Percentiles rank a stretch among this genome's conserved stretches.
phyloP scores from a whole-genome alignment of 2,113 vertebrate species.

The Herpailurus yagouaroundi region DNA sequence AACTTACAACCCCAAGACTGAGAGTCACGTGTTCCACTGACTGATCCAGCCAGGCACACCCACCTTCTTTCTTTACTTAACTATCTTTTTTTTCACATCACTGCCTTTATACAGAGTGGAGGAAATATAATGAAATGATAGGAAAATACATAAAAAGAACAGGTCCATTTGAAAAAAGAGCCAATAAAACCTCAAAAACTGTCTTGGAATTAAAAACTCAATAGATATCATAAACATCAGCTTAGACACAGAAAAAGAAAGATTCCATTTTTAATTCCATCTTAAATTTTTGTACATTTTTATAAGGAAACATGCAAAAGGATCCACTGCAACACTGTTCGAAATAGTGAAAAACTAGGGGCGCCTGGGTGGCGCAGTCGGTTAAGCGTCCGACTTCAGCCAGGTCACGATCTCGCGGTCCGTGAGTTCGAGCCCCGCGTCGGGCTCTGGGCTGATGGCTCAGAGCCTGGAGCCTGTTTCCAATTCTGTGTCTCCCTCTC shows the following conservation, averaged over 20 bases:
- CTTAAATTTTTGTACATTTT: not conserved
- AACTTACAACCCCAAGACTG: not conserved
- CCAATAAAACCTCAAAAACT: not conserved
- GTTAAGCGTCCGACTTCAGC: no score
- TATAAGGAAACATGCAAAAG: not conserved
- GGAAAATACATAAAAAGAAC: not conserved
- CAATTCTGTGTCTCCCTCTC: no score
- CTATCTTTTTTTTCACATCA: not conserved
- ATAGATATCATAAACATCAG: not conserved
- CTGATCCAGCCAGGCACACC: not conserved
- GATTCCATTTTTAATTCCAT: not conserved
- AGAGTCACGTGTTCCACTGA: not conserved
- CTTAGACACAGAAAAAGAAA: not conserved
- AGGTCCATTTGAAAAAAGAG: not conserved
- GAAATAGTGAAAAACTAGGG: constrained; percentile 8
- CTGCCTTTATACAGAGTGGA: not conserved
- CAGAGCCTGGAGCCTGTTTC: no score
- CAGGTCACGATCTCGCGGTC: no score
- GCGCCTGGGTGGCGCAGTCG: no score
- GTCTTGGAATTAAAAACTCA: constrained; percentile 22
- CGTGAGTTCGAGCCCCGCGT: no score
- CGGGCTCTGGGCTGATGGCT: no score
- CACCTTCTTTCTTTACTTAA: not conserved
- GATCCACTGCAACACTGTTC: not conserved
- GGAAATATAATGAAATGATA: not conserved